phyloP scores from a whole-genome alignment of 2,888 invertebrate species.

The Mythimna loreyi region DNA sequence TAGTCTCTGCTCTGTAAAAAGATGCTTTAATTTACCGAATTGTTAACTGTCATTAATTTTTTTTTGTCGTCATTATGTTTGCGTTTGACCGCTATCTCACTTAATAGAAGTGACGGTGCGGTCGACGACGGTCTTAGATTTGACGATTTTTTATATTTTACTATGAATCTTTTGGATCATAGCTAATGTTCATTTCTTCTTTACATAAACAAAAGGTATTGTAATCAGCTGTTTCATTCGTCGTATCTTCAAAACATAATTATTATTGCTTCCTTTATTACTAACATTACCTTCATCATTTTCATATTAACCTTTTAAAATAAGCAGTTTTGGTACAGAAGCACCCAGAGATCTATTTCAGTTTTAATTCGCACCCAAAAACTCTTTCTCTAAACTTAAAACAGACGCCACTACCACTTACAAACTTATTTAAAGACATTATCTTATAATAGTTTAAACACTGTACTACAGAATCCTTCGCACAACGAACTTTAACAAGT shows the following conservation, averaged over 20 bases:
- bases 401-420: neutral
- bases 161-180: neutral
- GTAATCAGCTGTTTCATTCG: neutral
- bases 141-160: neutral
- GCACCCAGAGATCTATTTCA: too few relatives aligned
- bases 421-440: slow-evolving; percentile 29
- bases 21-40: neutral
- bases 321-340: too few relatives aligned
- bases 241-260: neutral
- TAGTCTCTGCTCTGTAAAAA: neutral
- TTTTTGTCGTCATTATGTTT: too few relatives aligned
- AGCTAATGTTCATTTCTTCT: neutral
- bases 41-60: neutral
- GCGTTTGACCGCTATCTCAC: too few relatives aligned
- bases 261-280: neutral
- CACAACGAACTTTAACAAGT: slow-evolving; percentile 31
- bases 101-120: too few relatives aligned
- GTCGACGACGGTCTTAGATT: too few relatives aligned
- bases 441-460: slow-evolving; percentile 31
- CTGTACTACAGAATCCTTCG: slow-evolving; percentile 20
- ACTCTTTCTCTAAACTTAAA: neutral
- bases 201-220: too few relatives aligned
- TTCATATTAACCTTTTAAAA: neutral
- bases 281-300: neutral
- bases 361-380: neutral